Percentiles rank a stretch among this genome's conserved stretches.
Evolutionary conservation across 2,888 invertebrate species (phyloP).

Genomic region (Cotesia congregata): DNA sequence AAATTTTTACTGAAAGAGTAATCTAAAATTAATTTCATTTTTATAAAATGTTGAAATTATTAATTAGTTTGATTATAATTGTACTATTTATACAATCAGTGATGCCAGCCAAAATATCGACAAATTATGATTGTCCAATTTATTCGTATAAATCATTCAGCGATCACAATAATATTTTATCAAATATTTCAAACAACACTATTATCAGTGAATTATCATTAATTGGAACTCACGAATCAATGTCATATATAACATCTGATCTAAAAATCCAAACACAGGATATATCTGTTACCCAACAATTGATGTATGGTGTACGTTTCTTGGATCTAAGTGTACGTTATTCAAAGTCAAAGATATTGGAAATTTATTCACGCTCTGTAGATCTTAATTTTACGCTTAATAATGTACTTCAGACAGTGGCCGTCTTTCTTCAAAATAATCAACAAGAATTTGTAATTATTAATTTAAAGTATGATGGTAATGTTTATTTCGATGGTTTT

Average conservation of each 20-base stretch:
- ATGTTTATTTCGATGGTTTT: neutral
- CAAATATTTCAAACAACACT: neutral
- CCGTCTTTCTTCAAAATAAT: neutral
- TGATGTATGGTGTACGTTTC: neutral
- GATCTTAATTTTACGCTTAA: neutral
- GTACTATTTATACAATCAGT: neutral
- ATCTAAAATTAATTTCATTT: neutral
- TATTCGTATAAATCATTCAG: neutral
- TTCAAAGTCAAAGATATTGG: neutral
- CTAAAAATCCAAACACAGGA: neutral
- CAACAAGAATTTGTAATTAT: neutral
- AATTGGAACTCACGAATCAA: neutral
- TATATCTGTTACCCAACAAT: neutral
- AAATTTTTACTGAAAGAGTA: neutral
- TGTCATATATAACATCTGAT: neutral
- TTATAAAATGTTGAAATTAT: neutral
- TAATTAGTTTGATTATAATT: neutral
- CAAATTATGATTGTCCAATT: neutral
- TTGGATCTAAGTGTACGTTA: neutral
- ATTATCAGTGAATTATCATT: neutral
- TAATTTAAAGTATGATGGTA: neutral
- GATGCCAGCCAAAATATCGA: neutral
- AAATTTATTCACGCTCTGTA: neutral
- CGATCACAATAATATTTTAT: neutral
- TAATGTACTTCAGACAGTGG: neutral